Evolutionary conservation across 2,888 invertebrate species (phyloP).

Genomic region (Formica aserva): DNA sequence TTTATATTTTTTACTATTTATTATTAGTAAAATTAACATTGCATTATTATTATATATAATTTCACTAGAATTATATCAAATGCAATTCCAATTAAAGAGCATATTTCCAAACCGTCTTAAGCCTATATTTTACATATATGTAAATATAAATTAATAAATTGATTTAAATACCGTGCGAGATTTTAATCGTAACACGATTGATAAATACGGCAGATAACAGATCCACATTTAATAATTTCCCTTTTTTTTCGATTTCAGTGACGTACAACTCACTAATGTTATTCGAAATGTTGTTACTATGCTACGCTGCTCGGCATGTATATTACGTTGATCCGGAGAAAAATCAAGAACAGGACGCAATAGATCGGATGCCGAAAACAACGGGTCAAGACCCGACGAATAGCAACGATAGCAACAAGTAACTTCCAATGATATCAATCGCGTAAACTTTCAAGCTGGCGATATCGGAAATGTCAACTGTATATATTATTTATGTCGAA

Average conservation of each 20-base stretch:
- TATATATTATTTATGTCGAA: neutral
- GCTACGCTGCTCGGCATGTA: slow-evolving; percentile 88
- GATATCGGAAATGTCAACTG: neutral
- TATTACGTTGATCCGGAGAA: slow-evolving; percentile 86
- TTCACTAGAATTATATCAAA: slow-evolving; percentile 2
- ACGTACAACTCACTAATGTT: slow-evolving; percentile 90
- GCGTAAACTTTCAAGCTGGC: slow-evolving; percentile 35
- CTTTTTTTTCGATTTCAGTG: slow-evolving; percentile 86
- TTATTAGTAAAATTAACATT: neutral
- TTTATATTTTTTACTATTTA: neutral
- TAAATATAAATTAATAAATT: neutral
- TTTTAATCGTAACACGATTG: neutral
- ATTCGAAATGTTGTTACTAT: slow-evolving; percentile 90
- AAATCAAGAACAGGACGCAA: slow-evolving; percentile 62
- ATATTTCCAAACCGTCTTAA: neutral
- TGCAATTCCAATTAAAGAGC: neutral
- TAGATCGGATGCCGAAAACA: slow-evolving; percentile 77
- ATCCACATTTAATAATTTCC: slow-evolving; percentile 36
- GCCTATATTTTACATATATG: neutral
- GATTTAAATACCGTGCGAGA: neutral
- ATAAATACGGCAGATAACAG: neutral
- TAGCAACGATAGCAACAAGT: slow-evolving; percentile 72
- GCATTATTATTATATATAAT: slow-evolving; percentile 3
- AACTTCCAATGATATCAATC: slow-evolving; percentile 27
- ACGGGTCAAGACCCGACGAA: slow-evolving; percentile 71